Base-by-base conservation (phyloP, 23 tunicate genomes). In the Corella eumyota region DNA sequence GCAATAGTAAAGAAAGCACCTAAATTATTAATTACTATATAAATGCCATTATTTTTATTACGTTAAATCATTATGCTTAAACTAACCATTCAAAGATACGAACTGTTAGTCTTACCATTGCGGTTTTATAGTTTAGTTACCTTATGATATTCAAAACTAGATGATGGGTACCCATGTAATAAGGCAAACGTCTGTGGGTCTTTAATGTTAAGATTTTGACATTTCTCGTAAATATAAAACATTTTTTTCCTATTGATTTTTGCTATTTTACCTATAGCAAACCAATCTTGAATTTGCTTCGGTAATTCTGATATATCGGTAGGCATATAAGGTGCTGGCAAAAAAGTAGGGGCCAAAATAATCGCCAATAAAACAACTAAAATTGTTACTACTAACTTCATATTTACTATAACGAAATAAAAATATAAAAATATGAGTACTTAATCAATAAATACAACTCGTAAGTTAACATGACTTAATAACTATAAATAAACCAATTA, bases 151-250 rank as follows among this genome's bases (percentile, higher is more conserved):
- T 93, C 99, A 37, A 28, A 93, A 50, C 83, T 71, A 25, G 95
- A 85, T 61, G 99, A 79, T 13, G 99, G 99, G 34, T 67, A 93
- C 1, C 99, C 99, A 50, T 93, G 99, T 27, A 93, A 37, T 15
- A 93, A 33, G 9, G 60, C 95, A 78, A 84, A 85, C 25, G 99
- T 93, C 56, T 83, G 70, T n/a, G 74, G 69, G 50, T 67, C 32
- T 26, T 36, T 34, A 1, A 59, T 5, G 3, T 54, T 67, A 25
- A 19, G 35, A 36, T 64, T 57, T 13, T n/a, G 26, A 57, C 75
- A 75, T 36, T 60, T 64, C 55, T 67, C 36, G 45, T 75, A 21
- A 33, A 90, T 61, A 60, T 66, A 80, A 47, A 90, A 90, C n/a
- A 90, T 45, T 19, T 90, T 50, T 55, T 68, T 58, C 26, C 77